Base-by-base conservation (phyloP, 2,888 invertebrate genomes). In the Andrena hattorfiana region DNA sequence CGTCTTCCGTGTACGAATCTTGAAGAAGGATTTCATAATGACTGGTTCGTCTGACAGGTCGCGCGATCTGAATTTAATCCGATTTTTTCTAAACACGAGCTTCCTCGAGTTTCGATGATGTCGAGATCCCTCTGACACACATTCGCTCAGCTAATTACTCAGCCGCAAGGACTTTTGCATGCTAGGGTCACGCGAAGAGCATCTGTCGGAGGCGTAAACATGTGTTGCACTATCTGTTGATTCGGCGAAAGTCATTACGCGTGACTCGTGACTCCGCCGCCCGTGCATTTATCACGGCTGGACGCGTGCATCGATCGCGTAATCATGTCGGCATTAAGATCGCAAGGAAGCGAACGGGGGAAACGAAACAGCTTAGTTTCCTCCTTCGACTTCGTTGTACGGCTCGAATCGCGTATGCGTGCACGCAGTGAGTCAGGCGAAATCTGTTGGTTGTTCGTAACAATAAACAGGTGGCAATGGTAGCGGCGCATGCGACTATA, bases 191-290 rank as follows among this genome's bases (percentile, higher is more conserved):
- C 85, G 87, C 78, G 85, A 56, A 68, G 67, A 86, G 72, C 85
- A 81, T 74, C 81, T 86, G 85, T 77, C 42, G 63, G 73, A 73
- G 60, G 48, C 48, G 78, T 76, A 84, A 87, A 85, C 81, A 86
- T 71, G 71, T 68, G 79, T 26, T 56, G 67, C 74, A 56, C 51
- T 87, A 87, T 87, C 79, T 83, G 85, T 85, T 80, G 84, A 86
- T 83, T 85, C 77, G 81, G 67, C 66, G 83, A 86, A 87, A 85
- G 72, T 84, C 74, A 81, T 86, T 79, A 79, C 60, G 66, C 54
- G 69, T 30, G 70, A 56, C 66, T 56, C 64, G 56, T 51, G 69
- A 71, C 48, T 54, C n/a, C 49, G 59, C n/a, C 71, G 63, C 77
- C 77, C 64, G 54, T 23, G 42, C 72, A 68, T 80, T 56, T 83